Percentiles rank a stretch among this genome's conserved stretches.
These are phyloP conservation scores for Heliconius melpomene DNA, from an alignment of 1,140 invertebrate species.

Conservation along the genomic window DNA sequence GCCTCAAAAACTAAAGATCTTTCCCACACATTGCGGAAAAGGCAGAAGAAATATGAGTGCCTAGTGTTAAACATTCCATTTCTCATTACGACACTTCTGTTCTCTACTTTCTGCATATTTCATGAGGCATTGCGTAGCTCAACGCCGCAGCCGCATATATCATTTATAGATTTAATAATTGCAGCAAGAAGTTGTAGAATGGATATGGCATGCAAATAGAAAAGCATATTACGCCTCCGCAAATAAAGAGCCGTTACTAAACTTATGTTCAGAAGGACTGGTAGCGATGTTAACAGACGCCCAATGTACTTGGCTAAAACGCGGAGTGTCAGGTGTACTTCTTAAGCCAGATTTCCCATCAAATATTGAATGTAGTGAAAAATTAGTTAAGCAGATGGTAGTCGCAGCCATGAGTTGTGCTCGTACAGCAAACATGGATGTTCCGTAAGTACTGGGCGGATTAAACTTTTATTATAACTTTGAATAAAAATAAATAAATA, in stretches of 20 bases:
- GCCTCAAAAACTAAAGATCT: background rate
- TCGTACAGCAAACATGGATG: conserved; percentile 52
- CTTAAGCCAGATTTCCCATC: conserved; percentile 54
- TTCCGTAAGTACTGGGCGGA: conserved; percentile 53
- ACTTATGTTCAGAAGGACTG: conserved; percentile 61
- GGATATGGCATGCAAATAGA: conserved; percentile 59
- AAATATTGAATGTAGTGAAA: conserved; percentile 52
- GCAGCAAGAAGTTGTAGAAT: conserved; percentile 37
- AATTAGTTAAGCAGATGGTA: conserved; percentile 56
- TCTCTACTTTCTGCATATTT: background rate
- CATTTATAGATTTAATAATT: background rate
- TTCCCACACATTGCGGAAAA: background rate
- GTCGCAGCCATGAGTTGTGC: conserved; percentile 56
- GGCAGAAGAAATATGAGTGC: background rate
- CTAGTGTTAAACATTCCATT: background rate
- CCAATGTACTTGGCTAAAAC: conserved; percentile 63
- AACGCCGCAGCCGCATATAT: background rate
- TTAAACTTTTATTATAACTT: background rate
- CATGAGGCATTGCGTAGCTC: background rate
- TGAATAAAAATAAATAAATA: no score
- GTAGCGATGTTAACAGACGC: conserved; percentile 50
- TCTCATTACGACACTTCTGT: background rate
- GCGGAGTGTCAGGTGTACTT: conserved; percentile 59
- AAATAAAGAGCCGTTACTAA: conserved; percentile 58
- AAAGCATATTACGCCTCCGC: conserved; percentile 49